These are phyloP conservation scores for Graptemys geographica DNA, from an alignment of 2,797 vertebrate species.

Conservation along the genomic window DNA sequence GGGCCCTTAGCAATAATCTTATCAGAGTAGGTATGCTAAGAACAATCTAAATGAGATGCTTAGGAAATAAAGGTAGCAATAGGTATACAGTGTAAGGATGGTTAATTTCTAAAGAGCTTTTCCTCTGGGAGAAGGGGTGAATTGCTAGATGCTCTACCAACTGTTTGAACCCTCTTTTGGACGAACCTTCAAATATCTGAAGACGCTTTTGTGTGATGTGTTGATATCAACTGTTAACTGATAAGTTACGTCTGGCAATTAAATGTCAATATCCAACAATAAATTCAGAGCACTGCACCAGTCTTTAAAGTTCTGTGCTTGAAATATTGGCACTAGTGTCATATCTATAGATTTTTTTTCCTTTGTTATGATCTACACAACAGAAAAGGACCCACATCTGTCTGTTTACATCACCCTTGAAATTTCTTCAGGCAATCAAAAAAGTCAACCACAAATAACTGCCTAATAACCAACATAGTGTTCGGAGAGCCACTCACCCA, in stretches of 20 bases:
- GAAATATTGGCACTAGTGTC: slow-evolving; percentile 31
- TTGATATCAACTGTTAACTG: slow-evolving; percentile 11
- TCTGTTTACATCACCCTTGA: slow-evolving; percentile 69
- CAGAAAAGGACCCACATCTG: slow-evolving; percentile 59
- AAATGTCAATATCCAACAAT: slow-evolving; percentile 16
- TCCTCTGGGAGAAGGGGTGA: neutral
- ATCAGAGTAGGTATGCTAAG: neutral
- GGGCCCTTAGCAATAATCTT: neutral
- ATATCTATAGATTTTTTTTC: slow-evolving; percentile 58
- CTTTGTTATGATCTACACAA: slow-evolving; percentile 60
- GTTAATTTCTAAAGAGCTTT: neutral
- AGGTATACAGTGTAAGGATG: neutral
- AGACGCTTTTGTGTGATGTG: slow-evolving; percentile 20
- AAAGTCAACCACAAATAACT: slow-evolving; percentile 61
- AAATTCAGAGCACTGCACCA: slow-evolving; percentile 16
- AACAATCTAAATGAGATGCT: neutral
- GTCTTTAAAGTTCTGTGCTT: slow-evolving; percentile 58
- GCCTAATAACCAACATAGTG: slow-evolving; percentile 51
- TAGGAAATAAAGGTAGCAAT: neutral
- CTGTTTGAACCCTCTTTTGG: neutral
- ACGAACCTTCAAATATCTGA: slow-evolving; percentile 10
- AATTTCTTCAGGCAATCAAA: slow-evolving; percentile 69
- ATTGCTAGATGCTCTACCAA: neutral
- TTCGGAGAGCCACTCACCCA: slow-evolving; percentile 58
- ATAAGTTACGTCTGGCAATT: neutral